Conservation (phyloP, 2,888 invertebrate genomes). For the Ophonus ardosiacus region DNA sequence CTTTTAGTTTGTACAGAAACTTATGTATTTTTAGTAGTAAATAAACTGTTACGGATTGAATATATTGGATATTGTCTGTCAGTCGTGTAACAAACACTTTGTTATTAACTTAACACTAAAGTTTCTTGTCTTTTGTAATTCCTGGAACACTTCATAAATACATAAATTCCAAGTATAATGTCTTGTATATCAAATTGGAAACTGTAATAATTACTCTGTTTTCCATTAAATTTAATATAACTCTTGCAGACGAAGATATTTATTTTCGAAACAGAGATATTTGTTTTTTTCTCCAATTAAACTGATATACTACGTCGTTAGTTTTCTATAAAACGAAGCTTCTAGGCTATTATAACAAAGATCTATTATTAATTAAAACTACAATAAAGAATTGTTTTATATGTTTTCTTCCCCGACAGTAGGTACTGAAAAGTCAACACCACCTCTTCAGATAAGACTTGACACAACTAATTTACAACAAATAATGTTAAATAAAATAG, state of each 20-base stretch:
- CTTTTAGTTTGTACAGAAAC: too few species aligned
- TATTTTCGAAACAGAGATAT: background rate
- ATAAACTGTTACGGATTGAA: too few species aligned
- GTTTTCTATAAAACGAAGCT: background rate
- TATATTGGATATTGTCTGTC: too few species aligned
- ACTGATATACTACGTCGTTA: background rate
- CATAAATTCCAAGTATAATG: background rate
- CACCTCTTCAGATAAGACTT: too few species aligned
- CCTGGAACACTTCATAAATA: background rate
- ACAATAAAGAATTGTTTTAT: background rate
- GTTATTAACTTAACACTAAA: too few species aligned
- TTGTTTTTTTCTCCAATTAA: background rate
- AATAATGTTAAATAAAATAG: too few species aligned
- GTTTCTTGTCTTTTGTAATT: too few species aligned
- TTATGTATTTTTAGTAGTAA: too few species aligned
- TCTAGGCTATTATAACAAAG: background rate
- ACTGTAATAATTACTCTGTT: background rate
- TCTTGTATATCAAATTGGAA: background rate
- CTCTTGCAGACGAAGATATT: background rate
- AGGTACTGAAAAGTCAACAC: background rate
- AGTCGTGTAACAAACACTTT: too few species aligned
- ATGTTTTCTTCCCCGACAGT: background rate
- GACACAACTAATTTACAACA: too few species aligned
- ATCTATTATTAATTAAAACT: background rate
- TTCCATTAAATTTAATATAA: background rate